Percentiles rank a stretch among this genome's conserved stretches.
Evolutionary conservation across 2,888 invertebrate species (phyloP).

Genomic region (Apamea epomidion): DNA sequence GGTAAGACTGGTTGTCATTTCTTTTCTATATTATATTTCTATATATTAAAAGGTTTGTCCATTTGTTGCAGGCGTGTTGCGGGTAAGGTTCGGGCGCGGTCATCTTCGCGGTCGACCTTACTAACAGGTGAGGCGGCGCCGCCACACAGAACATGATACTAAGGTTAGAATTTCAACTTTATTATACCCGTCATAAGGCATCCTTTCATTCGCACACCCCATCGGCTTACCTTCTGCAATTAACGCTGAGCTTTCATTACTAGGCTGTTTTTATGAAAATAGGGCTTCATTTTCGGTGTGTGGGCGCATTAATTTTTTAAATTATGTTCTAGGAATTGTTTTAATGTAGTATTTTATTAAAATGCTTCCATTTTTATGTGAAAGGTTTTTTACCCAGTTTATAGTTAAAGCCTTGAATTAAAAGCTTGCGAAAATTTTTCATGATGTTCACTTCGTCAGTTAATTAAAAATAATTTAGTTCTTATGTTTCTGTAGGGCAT

Average conservation of each 20-base stretch:
- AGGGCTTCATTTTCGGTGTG: slow-evolving; percentile 70
- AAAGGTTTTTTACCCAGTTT: slow-evolving; percentile 37
- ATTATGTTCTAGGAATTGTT: slow-evolving; percentile 68
- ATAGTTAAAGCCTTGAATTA: slow-evolving; percentile 41
- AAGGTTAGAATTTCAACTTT: slow-evolving; percentile 88
- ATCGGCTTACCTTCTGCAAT: slow-evolving; percentile 66
- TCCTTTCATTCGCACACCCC: slow-evolving; percentile 50
- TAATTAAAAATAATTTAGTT: slow-evolving; percentile 44
- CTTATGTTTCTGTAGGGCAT: slow-evolving; percentile 4
- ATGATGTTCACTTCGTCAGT: slow-evolving; percentile 23
- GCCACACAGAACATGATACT: slow-evolving; percentile 90
- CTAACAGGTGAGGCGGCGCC: slow-evolving; percentile 90
- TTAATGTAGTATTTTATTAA: slow-evolving; percentile 65
- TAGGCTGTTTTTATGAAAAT: slow-evolving; percentile 71
- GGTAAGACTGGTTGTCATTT: neutral
- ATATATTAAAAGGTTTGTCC: slow-evolving; percentile 56
- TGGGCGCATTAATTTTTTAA: slow-evolving; percentile 66
- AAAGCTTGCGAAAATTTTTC: slow-evolving; percentile 27
- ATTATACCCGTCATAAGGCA: slow-evolving; percentile 69
- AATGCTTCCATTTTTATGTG: slow-evolving; percentile 45
- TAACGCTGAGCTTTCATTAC: slow-evolving; percentile 74
- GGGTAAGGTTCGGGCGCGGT: slow-evolving; percentile 88
- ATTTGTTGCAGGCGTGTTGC: slow-evolving; percentile 84
- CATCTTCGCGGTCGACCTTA: slow-evolving; percentile 88
- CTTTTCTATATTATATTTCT: neutral